Conservation (phyloP, 2,888 invertebrate species). For the Steinernema hermaphroditum region DNA sequence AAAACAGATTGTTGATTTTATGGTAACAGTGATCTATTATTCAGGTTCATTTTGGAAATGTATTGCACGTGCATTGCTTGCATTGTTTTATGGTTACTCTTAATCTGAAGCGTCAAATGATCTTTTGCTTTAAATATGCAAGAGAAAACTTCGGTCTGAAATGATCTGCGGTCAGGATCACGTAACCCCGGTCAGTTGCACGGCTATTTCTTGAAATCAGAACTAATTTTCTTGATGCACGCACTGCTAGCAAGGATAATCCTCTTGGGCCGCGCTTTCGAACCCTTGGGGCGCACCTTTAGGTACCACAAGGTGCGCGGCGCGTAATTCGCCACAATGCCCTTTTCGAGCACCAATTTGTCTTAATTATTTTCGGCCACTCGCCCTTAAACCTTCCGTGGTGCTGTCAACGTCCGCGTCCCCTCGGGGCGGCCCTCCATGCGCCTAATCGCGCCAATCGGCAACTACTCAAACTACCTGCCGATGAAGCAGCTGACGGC, state of each 20-base stretch:
- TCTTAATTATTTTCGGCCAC: slow-evolving; percentile 31
- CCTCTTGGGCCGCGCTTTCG: neutral
- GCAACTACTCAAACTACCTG: slow-evolving; percentile 30
- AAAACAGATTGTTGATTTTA: too few species aligned
- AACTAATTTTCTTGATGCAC: slow-evolving; percentile 15
- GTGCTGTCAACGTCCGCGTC: neutral
- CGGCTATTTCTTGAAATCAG: too few species aligned
- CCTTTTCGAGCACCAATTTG: slow-evolving; percentile 29
- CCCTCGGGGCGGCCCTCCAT: neutral
- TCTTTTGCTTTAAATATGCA: too few species aligned
- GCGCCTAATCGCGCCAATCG: neutral
- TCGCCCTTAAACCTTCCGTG: slow-evolving; percentile 22
- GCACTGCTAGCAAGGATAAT: neutral
- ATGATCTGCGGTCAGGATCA: too few species aligned
- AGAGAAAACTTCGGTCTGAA: too few species aligned
- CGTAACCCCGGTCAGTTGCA: too few species aligned
- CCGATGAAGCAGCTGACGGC: slow-evolving; percentile 8
- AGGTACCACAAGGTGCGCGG: slow-evolving; percentile 22
- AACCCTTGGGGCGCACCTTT: neutral
- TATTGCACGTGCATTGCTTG: too few species aligned
- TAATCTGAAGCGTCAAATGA: too few species aligned
- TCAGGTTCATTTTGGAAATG: too few species aligned
- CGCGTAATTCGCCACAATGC: slow-evolving; percentile 12
- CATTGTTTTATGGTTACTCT: too few species aligned
- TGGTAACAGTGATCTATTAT: too few species aligned